These are phyloP conservation scores for Planiliza haematocheilus DNA, from an alignment of 2,113 vertebrate genomes.

Conservation along the genomic window DNA sequence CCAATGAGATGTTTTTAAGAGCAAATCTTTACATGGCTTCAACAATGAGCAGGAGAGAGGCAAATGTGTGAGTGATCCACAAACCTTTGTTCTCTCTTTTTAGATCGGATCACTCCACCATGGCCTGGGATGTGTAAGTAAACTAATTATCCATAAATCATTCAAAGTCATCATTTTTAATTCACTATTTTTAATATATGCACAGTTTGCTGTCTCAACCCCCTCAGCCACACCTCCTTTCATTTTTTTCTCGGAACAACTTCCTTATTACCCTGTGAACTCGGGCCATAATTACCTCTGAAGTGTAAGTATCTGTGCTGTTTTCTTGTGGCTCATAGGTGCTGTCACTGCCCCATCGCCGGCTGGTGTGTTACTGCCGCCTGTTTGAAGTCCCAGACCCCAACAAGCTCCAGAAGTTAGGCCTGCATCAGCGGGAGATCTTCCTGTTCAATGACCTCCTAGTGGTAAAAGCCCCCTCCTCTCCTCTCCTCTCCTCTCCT, in stretches of 20 bases:
- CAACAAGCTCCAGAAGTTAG: conserved; percentile 98
- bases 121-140: conserved; percentile 98
- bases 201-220: conserved; percentile 7
- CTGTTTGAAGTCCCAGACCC: conserved; percentile 98
- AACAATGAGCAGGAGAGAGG: background rate
- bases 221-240: background rate
- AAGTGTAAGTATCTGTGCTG: conserved; percentile 44
- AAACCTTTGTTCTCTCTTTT: conserved; percentile 40
- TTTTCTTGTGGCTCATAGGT: conserved; percentile 82
- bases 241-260: conserved; percentile 1
- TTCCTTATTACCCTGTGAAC: conserved; percentile 34
- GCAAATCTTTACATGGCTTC: too few relatives aligned
- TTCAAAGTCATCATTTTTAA: conserved; percentile 1
- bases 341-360: conserved; percentile 94
- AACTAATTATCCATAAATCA: conserved; percentile 47
- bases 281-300: conserved; percentile 46
- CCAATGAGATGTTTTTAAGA: conserved; percentile 9
- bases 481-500: background rate
- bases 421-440: conserved; percentile 98
- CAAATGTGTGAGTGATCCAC: background rate
- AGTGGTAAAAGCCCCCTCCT: conserved; percentile 83
- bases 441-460: conserved; percentile 99
- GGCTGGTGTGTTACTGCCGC: conserved; percentile 97
- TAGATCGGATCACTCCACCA: conserved; percentile 98
- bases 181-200: background rate